Evolutionary conservation across 2,888 invertebrate species (phyloP).

Genomic region (Hypselothyrea guttata): DNA sequence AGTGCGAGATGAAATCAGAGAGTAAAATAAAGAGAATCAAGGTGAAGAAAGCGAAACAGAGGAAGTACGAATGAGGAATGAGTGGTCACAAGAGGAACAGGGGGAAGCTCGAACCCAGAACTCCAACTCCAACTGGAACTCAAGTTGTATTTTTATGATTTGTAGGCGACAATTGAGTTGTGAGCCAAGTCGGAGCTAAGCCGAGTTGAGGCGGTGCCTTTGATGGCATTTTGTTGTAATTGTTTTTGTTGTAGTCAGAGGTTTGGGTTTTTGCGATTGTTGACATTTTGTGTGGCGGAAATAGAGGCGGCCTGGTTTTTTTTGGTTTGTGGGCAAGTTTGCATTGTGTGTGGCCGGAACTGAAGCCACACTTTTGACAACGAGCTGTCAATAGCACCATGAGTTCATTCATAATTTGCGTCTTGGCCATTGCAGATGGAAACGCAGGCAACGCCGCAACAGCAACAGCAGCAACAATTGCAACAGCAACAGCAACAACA

Average conservation of each 20-base stretch:
- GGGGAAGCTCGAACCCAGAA: constrained; percentile 18
- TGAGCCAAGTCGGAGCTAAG: constrained; percentile 29
- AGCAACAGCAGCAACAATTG: constrained; percentile 55
- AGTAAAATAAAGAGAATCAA: no score
- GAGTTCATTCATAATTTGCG: constrained; percentile 71
- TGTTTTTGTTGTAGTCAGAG: constrained; percentile 11
- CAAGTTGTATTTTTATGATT: constrained; percentile 55
- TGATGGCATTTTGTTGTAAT: constrained; percentile 30
- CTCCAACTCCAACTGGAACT: constrained; percentile 28
- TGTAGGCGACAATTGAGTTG: constrained; percentile 79
- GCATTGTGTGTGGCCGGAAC: constrained; percentile 71
- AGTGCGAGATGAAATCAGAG: background rate
- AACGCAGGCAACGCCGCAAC: constrained; percentile 78
- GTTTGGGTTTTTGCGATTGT: constrained; percentile 50
- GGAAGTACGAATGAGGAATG: no score
- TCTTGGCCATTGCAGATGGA: constrained; percentile 81
- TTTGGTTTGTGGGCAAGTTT: constrained; percentile 24
- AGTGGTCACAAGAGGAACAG: no score
- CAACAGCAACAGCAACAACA: constrained; percentile 56
- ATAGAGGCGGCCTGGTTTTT: constrained; percentile 60
- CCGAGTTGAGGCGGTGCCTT: constrained; percentile 40
- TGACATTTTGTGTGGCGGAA: constrained; percentile 66
- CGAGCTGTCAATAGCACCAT: constrained; percentile 55
- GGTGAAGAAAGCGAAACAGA: background rate
- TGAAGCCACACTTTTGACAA: constrained; percentile 74